Percentiles rank a stretch among this genome's conserved stretches.
These are phyloP conservation scores for Drosophila sordidula DNA, from an alignment of 2,888 invertebrate genomes.

Conservation along the genomic window DNA sequence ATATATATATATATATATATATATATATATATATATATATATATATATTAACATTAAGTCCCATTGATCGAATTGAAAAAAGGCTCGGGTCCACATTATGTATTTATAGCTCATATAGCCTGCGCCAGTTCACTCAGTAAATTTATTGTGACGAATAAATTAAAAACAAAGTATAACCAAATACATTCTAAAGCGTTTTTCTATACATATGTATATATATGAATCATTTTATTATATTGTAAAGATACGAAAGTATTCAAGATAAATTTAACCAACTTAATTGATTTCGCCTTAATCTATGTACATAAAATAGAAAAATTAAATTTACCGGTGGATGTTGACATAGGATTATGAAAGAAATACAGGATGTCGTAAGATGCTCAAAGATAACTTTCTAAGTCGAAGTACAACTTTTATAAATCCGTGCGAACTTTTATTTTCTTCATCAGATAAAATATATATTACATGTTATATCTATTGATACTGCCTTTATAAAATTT, in stretches of 20 bases:
- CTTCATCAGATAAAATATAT: not conserved
- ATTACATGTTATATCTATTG: not conserved
- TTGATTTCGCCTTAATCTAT: too few species aligned
- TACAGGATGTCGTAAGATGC: not conserved
- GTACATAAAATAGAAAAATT: too few species aligned
- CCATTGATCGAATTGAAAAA: constrained; percentile 32
- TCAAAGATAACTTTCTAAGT: not conserved
- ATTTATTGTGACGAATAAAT: constrained; percentile 27
- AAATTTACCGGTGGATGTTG: not conserved
- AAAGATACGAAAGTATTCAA: too few species aligned
- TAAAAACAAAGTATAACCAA: constrained; percentile 16
- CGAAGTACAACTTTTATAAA: not conserved
- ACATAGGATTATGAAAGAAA: not conserved
- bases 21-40: constrained; percentile 6
- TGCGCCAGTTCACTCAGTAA: constrained; percentile 6
- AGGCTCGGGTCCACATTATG: constrained; percentile 17
- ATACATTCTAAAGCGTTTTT: not conserved
- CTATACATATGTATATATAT: not conserved
- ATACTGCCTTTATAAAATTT: not conserved
- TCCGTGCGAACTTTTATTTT: not conserved
- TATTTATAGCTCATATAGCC: constrained; percentile 30
- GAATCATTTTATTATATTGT: not conserved
- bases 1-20: constrained; percentile 11
- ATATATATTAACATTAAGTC: constrained; percentile 26
- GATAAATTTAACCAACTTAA: too few species aligned